Conservation (phyloP, 2,888 invertebrate species). For the Harmothoe impar region DNA sequence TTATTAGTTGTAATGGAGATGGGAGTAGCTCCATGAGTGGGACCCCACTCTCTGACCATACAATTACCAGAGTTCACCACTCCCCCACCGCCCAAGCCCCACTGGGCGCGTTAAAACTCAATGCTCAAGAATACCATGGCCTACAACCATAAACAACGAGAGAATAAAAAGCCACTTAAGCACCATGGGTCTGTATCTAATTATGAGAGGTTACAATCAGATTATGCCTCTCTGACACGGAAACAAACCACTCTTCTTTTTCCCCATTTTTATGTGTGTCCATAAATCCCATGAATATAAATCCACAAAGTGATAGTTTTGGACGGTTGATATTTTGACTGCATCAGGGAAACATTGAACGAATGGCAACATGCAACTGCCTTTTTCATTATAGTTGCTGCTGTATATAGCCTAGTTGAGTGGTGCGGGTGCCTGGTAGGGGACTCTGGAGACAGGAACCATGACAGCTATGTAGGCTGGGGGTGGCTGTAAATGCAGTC, state of each 20-base stretch:
- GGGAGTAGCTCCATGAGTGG: not conserved
- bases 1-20: constrained; percentile 1
- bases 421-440: too few species aligned
- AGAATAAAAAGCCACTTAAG: not conserved
- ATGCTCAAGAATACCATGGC: not conserved
- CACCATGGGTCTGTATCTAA: not conserved
- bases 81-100: not conserved
- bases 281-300: not conserved
- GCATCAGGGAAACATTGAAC: not conserved
- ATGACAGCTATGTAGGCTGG: not conserved
- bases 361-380: not conserved
- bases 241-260: not conserved
- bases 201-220: not conserved
- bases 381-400: not conserved
- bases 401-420: not conserved
- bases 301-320: not conserved
- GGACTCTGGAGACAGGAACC: not conserved
- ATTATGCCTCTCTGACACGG: not conserved
- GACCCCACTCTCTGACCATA: not conserved
- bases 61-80: not conserved
- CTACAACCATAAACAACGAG: not conserved
- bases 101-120: not conserved
- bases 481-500: not conserved
- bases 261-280: not conserved
- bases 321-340: not conserved